Conservation (phyloP, 1,140 invertebrate species). For the Nasonia vitripennis region DNA sequence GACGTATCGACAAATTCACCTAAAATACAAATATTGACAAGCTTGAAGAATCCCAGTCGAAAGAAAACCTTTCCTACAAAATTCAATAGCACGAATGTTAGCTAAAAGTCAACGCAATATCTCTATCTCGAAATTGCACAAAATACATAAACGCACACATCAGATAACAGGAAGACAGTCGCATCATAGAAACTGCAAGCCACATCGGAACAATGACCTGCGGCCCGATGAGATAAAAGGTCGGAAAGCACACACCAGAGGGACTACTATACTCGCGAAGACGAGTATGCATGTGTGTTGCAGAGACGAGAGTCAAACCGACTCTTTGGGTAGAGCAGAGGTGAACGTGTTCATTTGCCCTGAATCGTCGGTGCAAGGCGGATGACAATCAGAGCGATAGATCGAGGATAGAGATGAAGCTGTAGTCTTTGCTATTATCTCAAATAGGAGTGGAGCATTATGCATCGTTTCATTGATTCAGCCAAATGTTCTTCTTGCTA, state of each 20-base stretch:
- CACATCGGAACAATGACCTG: slow-evolving; percentile 25
- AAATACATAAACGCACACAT: not conserved
- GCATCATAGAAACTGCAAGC: not conserved
- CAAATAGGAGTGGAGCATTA: not conserved
- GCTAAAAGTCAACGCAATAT: too few relatives aligned
- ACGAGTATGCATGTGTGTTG: not conserved
- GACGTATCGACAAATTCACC: too few relatives aligned
- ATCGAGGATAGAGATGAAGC: not conserved
- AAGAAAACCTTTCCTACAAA: not conserved
- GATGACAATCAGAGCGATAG: not conserved
- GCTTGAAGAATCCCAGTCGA: too few relatives aligned
- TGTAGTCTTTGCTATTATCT: not conserved
- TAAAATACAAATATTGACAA: too few relatives aligned
- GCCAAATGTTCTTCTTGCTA: too few relatives aligned
- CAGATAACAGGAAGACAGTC: not conserved
- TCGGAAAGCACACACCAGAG: not conserved
- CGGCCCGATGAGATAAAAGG: slow-evolving; percentile 1
- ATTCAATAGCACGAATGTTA: not conserved
- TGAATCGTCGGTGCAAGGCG: not conserved
- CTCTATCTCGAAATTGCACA: not conserved
- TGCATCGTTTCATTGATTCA: too few relatives aligned
- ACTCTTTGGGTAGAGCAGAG: not conserved
- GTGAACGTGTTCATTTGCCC: slow-evolving; percentile 23
- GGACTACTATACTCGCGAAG: not conserved
- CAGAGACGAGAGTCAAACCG: not conserved